Base-by-base conservation (phyloP, 2,888 invertebrate species). In the Eupithecia vulgata region DNA sequence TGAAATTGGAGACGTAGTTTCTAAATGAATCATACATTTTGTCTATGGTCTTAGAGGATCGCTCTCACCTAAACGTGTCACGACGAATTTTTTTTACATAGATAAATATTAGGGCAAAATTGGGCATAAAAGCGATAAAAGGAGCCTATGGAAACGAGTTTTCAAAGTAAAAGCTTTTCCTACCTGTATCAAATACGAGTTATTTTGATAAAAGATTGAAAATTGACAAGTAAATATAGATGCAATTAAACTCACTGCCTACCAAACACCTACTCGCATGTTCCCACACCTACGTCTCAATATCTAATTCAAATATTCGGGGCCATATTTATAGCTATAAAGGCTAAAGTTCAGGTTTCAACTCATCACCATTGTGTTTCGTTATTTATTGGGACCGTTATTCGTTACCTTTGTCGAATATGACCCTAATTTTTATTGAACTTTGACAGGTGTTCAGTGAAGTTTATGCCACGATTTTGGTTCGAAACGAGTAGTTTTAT, bases 401-500 rank as follows among this genome's bases (percentile, higher is more conserved):
- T 48, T 57, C 81, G 82, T 85, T 85, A 82, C 80, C 79, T 82
- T 84, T 84, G 81, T 84, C 74, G 80, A 82, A 81, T 81, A 82
- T 83, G 85, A 82, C 87, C 87, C 81, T 87, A 88, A 88, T 89
- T 86, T 82, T 78, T 76, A 73, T 78, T 84, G 84, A 87, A 85
- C 87, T 87, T 82, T 86, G 82, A 81, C 82, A 76, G 75, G 80
- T 70, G 76, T 74, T 76, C 83, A 84, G 86, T 86, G 82, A 21
- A 84, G 76, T 78, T 79, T 81, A 79, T 71, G 76, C 73, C 45
- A 67, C 64, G 35, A 68, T 68, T 70, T 35, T 30, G 57, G 42
- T 64, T 70, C 30, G 68, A 37, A n/a, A 17, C n/a, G n/a, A n/a
- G n/a, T n/a, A 34, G 35, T 61, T 35, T 61, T 57, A 6, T 67